Evolutionary conservation across 2,113 vertebrate species (phyloP).

Genomic region (Vimba vimba): DNA sequence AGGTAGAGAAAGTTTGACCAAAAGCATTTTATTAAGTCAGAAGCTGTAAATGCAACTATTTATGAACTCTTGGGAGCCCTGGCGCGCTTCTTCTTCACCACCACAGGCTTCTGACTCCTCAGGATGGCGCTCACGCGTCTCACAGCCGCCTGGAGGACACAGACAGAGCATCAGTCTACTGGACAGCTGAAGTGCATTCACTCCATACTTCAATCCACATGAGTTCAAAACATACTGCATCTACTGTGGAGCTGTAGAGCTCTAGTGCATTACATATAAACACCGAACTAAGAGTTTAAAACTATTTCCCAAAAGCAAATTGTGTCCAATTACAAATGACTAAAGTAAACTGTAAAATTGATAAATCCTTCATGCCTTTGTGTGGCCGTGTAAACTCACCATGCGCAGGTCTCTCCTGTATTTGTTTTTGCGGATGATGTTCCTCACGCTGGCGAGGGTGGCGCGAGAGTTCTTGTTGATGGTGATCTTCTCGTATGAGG

Average conservation of each 20-base stretch:
- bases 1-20: constrained; percentile 33
- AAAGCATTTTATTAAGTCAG: constrained; percentile 68
- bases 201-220: too few species aligned
- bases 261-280: neutral
- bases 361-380: neutral
- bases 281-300: too few species aligned
- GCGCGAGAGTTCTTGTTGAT: constrained; percentile 91
- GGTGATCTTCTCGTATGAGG: constrained; percentile 83
- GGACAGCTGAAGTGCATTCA: neutral
- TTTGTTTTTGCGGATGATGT: constrained; percentile 90
- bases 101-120: constrained; percentile 92
- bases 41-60: constrained; percentile 57
- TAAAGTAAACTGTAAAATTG: neutral
- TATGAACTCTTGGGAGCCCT: constrained; percentile 84
- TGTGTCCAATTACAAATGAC: neutral
- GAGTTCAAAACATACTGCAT: too few species aligned
- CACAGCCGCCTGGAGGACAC: constrained; percentile 79
- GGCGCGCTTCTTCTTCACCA: constrained; percentile 88
- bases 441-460: constrained; percentile 86
- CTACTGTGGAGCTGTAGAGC: too few species aligned
- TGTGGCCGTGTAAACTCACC: constrained; percentile 70
- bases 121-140: constrained; percentile 89
- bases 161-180: neutral
- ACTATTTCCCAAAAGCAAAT: neutral
- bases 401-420: constrained; percentile 89